Evolutionary conservation across 2,113 vertebrate genomes (phyloP).

Genomic region (Trematomus loennbergii): DNA sequence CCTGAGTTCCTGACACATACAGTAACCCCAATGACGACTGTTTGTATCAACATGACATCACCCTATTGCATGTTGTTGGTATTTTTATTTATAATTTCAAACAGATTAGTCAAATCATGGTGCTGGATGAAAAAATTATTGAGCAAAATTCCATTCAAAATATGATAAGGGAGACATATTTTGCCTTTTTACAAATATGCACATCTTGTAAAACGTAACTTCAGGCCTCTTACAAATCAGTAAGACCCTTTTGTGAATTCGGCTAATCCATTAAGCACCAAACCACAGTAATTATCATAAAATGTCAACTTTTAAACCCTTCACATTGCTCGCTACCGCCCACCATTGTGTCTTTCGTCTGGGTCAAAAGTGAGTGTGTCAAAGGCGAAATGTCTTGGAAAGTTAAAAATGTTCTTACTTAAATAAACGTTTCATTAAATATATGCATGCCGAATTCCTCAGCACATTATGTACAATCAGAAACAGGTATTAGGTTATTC

Average conservation of each 20-base stretch:
- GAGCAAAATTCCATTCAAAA: neutral
- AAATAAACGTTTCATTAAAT: neutral
- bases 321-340: neutral
- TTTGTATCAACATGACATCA: neutral
- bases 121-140: neutral
- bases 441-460: constrained; percentile 1
- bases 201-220: neutral
- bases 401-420: neutral
- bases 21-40: neutral
- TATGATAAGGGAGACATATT: neutral
- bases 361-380: neutral
- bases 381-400: neutral
- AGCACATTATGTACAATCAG: neutral
- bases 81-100: neutral
- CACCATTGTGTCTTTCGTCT: neutral
- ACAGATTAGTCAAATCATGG: neutral
- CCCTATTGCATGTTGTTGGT: neutral
- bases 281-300: neutral
- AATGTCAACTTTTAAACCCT: neutral
- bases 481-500: rapidly evolving
- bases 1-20: constrained; percentile 26
- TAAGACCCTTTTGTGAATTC: neutral
- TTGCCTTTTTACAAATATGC: neutral
- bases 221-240: neutral
- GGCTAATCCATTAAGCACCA: neutral